phyloP scores from a whole-genome alignment of 2,113 vertebrate genomes.

The Microtus oregoni region DNA sequence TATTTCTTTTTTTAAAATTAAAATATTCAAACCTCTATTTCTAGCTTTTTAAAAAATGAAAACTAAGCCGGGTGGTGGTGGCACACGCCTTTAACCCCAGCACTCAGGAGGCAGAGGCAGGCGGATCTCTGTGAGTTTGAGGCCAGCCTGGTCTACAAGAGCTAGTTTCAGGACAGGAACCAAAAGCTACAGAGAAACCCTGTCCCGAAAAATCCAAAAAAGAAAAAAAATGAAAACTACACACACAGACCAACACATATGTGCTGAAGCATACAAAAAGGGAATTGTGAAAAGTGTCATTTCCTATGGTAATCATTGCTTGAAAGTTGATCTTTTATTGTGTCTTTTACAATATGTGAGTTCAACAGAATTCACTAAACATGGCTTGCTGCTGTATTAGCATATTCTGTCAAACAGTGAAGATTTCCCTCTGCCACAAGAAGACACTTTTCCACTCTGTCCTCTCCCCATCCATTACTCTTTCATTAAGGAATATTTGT shows the following conservation, averaged over 20 bases:
- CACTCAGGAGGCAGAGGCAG: too few relatives aligned
- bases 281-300: not conserved
- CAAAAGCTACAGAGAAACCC: too few relatives aligned
- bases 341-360: not conserved
- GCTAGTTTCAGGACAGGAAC: too few relatives aligned
- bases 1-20: conserved; percentile 27
- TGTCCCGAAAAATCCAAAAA: too few relatives aligned
- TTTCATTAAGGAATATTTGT: conserved; percentile 18
- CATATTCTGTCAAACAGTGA: not conserved
- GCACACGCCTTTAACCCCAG: too few relatives aligned
- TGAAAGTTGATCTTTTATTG: not conserved
- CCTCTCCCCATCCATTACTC: not conserved
- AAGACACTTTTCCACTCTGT: not conserved
- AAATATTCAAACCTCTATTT: not conserved
- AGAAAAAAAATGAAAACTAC: not conserved
- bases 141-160: too few relatives aligned
- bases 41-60: not conserved
- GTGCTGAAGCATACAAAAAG: not conserved
- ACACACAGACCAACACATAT: not conserved
- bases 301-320: not conserved
- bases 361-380: not conserved
- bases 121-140: too few relatives aligned
- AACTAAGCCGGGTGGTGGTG: too few relatives aligned
- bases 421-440: not conserved
- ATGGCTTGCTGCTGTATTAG: not conserved